These are phyloP conservation scores for Vireo griseus DNA, from an alignment of 2,797 vertebrate species.

Conservation along the genomic window DNA sequence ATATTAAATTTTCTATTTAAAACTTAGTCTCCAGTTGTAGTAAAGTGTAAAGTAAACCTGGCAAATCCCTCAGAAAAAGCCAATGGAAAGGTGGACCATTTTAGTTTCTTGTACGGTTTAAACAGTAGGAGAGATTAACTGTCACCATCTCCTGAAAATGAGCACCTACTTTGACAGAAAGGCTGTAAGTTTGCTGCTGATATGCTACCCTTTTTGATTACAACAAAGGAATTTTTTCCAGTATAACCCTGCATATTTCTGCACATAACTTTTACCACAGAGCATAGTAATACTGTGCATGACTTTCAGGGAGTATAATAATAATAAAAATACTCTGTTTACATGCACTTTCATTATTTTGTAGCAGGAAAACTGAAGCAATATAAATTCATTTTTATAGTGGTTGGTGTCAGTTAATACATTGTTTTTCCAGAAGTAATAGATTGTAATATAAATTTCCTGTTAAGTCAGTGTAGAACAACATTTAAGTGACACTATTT, in stretches of 20 bases:
- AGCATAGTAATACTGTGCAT: background rate
- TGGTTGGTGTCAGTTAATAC: conserved; percentile 24
- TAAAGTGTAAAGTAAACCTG: background rate
- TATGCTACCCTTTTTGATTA: background rate
- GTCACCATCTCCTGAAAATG: background rate
- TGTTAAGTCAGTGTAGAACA: background rate
- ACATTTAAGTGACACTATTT: conserved; percentile 2
- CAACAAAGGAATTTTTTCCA: background rate
- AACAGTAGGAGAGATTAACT: background rate
- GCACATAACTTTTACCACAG: background rate
- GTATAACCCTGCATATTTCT: background rate
- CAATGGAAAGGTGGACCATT: background rate
- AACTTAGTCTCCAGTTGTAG: background rate
- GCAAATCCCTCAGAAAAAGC: background rate
- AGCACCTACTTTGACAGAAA: background rate
- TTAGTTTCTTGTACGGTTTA: background rate
- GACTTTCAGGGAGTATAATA: background rate
- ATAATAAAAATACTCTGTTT: conserved; percentile 44
- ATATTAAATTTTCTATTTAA: background rate
- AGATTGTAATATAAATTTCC: conserved; percentile 14
- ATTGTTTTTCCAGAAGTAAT: conserved; percentile 4
- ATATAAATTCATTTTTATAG: conserved; percentile 46
- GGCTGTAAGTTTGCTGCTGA: background rate
- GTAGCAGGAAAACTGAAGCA: conserved; percentile 14
- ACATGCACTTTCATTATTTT: conserved; percentile 9